These are phyloP conservation scores for Riparia riparia DNA, from an alignment of 2,113 vertebrate species.

Conservation along the genomic window DNA sequence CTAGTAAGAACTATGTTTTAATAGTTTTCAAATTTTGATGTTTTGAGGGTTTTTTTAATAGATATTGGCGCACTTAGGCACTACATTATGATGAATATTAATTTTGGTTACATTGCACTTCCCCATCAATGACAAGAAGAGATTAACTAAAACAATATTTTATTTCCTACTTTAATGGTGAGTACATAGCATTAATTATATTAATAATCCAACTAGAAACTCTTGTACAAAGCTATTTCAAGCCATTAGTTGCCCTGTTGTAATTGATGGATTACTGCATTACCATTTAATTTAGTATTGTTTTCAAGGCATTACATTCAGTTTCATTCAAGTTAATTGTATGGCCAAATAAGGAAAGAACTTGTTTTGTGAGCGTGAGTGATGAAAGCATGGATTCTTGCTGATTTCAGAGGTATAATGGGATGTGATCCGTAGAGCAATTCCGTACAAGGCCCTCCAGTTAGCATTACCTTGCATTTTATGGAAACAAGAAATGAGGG, in stretches of 20 bases:
- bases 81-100: constrained; percentile 46
- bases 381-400: constrained; percentile 34
- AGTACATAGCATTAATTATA: constrained; percentile 75
- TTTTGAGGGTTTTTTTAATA: neutral
- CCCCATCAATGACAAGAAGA: constrained; percentile 55
- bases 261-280: constrained; percentile 80
- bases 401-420: constrained; percentile 46
- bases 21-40: neutral
- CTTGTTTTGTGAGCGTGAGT: constrained; percentile 58
- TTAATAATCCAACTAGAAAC: constrained; percentile 79
- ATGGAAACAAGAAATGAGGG: neutral
- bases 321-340: constrained; percentile 77
- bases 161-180: constrained; percentile 72
- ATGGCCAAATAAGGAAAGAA: constrained; percentile 73
- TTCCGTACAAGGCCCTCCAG: neutral
- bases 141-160: constrained; percentile 78
- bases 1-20: neutral
- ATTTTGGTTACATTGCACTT: constrained; percentile 44
- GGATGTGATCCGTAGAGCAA: constrained; percentile 34
- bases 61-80: neutral
- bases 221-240: constrained; percentile 75
- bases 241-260: constrained; percentile 60
- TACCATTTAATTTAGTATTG: constrained; percentile 81
- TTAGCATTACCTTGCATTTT: constrained; percentile 10
- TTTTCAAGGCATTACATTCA: constrained; percentile 74